Conservation (phyloP, 2,113 vertebrate species). For the Clarias magur region DNA sequence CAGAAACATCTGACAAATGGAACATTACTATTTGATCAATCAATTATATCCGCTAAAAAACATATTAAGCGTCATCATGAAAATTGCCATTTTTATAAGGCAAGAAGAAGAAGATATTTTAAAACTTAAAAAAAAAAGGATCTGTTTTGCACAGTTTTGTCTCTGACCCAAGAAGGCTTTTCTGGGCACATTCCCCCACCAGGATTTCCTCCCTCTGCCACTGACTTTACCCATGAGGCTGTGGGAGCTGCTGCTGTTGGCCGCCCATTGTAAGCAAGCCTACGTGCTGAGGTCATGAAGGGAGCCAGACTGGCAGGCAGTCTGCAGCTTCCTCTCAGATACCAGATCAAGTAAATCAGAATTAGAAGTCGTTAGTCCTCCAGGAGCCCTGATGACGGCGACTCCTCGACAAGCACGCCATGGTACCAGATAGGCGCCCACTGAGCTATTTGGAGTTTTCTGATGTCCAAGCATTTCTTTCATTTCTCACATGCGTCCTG, state of each 20-base stretch:
- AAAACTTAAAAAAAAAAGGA: background rate
- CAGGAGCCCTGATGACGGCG: conserved; percentile 69
- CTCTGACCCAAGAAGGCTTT: conserved; percentile 66
- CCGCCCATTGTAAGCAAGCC: conserved; percentile 74
- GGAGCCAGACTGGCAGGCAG: conserved; percentile 81
- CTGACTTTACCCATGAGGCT: conserved; percentile 61
- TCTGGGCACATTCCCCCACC: conserved; percentile 62
- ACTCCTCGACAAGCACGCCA: conserved; percentile 46
- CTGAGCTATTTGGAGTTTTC: conserved; percentile 45
- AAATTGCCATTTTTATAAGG: background rate
- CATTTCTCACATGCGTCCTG: conserved; percentile 30
- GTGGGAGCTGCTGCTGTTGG: conserved; percentile 61
- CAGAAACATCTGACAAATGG: background rate
- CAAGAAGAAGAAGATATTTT: background rate
- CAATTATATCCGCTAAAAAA: background rate
- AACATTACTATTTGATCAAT: background rate
- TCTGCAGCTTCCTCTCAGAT: conserved; percentile 76
- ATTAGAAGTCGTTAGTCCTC: conserved; percentile 71
- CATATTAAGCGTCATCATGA: background rate
- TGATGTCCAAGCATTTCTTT: conserved; percentile 39
- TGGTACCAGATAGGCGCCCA: conserved; percentile 37
- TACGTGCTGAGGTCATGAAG: conserved; percentile 71
- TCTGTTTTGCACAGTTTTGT: conserved; percentile 34
- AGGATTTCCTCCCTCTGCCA: conserved; percentile 75
- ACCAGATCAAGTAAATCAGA: conserved; percentile 79